phyloP scores from a whole-genome alignment of 2,888 invertebrate species.

The Callyntrura guangdongensis region DNA sequence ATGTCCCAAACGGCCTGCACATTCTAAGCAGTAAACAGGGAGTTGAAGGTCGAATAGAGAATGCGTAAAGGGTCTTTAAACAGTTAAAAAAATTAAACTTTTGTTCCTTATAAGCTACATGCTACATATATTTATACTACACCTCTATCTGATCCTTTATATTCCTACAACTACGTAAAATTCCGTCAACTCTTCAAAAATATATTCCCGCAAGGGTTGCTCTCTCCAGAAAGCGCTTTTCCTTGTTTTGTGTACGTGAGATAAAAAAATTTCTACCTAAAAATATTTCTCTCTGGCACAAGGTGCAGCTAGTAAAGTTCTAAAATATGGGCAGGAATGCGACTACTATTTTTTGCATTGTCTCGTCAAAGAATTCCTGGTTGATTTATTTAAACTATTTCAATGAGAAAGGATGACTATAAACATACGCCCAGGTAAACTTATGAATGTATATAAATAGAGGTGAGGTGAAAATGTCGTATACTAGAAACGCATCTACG shows the following conservation, averaged over 20 bases:
- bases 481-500: too few relatives aligned
- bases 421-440: too few relatives aligned
- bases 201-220: neutral
- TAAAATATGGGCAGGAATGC: constrained; percentile 21
- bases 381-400: constrained; percentile 40
- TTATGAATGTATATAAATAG: too few relatives aligned
- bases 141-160: too few relatives aligned
- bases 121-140: too few relatives aligned
- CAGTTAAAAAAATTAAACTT: too few relatives aligned
- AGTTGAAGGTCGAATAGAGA: constrained; percentile 5
- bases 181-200: too few relatives aligned
- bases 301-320: constrained; percentile 35
- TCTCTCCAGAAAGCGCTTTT: neutral
- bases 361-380: constrained; percentile 28
- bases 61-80: too few relatives aligned
- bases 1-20: neutral
- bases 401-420: constrained; percentile 4
- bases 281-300: constrained; percentile 35
- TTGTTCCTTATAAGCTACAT: too few relatives aligned
- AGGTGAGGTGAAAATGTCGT: too few relatives aligned
- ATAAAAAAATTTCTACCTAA: neutral
- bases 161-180: too few relatives aligned
- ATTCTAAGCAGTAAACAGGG: neutral
- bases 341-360: constrained; percentile 12
- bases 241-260: constrained; percentile 3